A percentile compares a stretch with the other conserved stretches of the same genome.
phyloP scores from a whole-genome alignment of 2,113 vertebrate species.

The Bubo scandiacus region DNA sequence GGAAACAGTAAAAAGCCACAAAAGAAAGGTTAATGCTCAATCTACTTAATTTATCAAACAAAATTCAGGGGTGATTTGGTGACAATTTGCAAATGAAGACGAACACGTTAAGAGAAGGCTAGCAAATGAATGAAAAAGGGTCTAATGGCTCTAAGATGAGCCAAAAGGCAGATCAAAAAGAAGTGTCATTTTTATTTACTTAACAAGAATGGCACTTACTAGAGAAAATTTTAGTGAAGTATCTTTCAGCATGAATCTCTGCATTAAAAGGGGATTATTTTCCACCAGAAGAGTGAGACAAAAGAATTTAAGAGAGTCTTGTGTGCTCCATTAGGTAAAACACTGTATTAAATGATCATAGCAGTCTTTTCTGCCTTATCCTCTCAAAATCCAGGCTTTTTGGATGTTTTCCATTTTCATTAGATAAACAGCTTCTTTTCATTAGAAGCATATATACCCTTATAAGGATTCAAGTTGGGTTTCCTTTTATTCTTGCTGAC shows the following conservation, averaged over 20 bases:
- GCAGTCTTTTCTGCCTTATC: neutral
- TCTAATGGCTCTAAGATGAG: neutral
- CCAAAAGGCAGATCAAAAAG: neutral
- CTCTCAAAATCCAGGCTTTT: neutral
- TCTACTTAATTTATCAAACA: neutral
- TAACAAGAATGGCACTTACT: neutral
- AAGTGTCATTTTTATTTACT: neutral
- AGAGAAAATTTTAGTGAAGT: neutral
- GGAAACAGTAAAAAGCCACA: neutral
- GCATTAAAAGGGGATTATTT: neutral
- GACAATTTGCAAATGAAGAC: neutral
- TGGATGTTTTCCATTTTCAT: slow-evolving; percentile 44
- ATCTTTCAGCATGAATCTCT: neutral
- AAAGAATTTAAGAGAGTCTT: neutral
- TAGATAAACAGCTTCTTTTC: slow-evolving; percentile 43
- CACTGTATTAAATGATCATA: neutral
- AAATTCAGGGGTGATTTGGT: neutral
- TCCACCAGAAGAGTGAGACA: neutral
- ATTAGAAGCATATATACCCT: slow-evolving; percentile 36
- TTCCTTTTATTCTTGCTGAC: neutral
- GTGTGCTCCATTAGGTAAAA: neutral
- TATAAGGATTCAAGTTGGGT: neutral
- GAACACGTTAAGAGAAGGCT: neutral
- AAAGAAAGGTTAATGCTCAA: neutral
- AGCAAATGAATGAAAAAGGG: neutral